Evolutionary conservation across 2,797 vertebrate genomes (phyloP), one percentile per base, ranked within the genome.

Genomic region (Chanos chanos): DNA sequence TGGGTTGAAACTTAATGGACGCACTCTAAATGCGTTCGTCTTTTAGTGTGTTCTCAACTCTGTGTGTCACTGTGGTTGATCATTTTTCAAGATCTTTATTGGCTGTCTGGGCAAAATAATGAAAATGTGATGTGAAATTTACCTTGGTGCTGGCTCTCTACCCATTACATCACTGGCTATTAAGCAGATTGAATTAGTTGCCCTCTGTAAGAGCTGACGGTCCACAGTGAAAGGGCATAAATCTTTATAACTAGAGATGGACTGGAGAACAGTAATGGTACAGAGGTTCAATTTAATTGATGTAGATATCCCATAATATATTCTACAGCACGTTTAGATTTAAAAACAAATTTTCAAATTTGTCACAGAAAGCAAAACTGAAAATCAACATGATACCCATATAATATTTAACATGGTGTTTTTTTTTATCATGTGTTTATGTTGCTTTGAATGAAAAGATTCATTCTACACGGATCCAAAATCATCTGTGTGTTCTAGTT

Each of bases 161-260:
- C 79, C 86, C 81, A 86, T 89, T 86, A 87, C 83, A 80, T 86
- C 86, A 91, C 75, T 84, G 71, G 83, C 85, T 74, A 80, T 89
- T 87, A 86, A 83, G 77, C 78, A 86, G 83, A 90, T 91, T 89
- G 77, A 87, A 89, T 90, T 86, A 86, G 77, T 61, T 58, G 76
- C 75, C 80, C 70, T 31, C 76, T 68, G 78, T 83, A 75, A 84
- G 80, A 80, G 65, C 78, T 81, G 75, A 79, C 84, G 85, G 83
- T 79, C 76, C 56, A 15, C 75, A 74, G 86, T 82, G 82, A 85
- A 69, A 37, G 77, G 75, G 70, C 76, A 89, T 89, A 86, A 87
- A 88, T 91, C 88, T 87, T 79, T 70, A 55, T 73, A 56, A 75
- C 33, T 64, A 71, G 80, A 79, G 74, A 74, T 70, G 65, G 72